These are phyloP conservation scores for Cacoxenus indagator DNA, from an alignment of 2,888 invertebrate species.

Conservation along the genomic window DNA sequence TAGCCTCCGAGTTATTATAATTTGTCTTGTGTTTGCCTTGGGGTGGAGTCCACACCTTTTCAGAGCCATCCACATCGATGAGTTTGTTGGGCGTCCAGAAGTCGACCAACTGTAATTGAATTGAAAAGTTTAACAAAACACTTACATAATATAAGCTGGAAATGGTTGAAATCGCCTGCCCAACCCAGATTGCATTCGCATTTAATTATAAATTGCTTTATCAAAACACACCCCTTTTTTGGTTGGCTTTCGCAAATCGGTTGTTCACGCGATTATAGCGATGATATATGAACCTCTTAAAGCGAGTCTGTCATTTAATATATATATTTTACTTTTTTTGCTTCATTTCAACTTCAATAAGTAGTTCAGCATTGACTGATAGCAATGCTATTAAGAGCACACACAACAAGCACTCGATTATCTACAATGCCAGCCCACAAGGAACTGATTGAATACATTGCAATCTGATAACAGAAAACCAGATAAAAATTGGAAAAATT, in stretches of 20 bases:
- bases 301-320: too few relatives aligned
- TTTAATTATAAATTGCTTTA: not conserved
- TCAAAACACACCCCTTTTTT: too few relatives aligned
- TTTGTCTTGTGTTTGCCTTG: slow-evolving; percentile 74
- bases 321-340: too few relatives aligned
- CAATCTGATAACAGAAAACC: not conserved
- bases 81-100: slow-evolving; percentile 84
- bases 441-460: not conserved
- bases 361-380: too few relatives aligned
- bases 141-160: too few relatives aligned
- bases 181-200: too few relatives aligned
- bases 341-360: too few relatives aligned
- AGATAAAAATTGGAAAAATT: not conserved
- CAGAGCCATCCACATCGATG: slow-evolving; percentile 77
- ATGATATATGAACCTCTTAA: not conserved
- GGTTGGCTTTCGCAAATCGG: too few relatives aligned
- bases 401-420: too few relatives aligned
- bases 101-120: slow-evolving; percentile 68
- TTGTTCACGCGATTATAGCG: not conserved
- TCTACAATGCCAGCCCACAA: too few relatives aligned
- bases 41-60: slow-evolving; percentile 78
- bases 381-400: too few relatives aligned
- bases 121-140: not conserved
- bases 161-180: too few relatives aligned
- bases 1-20: slow-evolving; percentile 80